These are phyloP conservation scores for Zoanthus sociatus DNA, from an alignment of 92 coral and sea anemone species.

Conservation along the genomic window DNA sequence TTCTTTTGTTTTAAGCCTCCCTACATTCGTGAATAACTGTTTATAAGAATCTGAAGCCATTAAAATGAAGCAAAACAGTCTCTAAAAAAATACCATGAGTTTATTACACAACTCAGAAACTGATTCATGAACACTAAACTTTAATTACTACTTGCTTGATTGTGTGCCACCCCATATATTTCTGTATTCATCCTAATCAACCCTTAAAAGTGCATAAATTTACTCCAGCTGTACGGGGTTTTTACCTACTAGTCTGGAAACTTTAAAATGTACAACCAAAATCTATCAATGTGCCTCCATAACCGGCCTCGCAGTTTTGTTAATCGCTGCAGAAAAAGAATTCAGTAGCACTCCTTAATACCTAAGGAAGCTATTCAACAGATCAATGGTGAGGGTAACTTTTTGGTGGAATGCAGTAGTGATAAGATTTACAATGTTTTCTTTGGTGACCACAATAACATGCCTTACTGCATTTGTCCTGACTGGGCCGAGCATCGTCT, in stretches of 20 bases:
- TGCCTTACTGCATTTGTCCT: slow-evolving; percentile 40
- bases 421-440: slow-evolving; percentile 30
- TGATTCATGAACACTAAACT: too few species aligned
- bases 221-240: background rate
- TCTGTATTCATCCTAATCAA: too few species aligned
- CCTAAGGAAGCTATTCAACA: slow-evolving; percentile 32
- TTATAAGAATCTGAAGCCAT: too few species aligned
- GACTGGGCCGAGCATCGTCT: slow-evolving; percentile 45
- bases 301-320: slow-evolving; percentile 44
- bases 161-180: too few species aligned
- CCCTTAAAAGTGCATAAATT: too few species aligned
- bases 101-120: too few species aligned
- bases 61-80: too few species aligned
- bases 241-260: slow-evolving; percentile 15
- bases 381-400: background rate
- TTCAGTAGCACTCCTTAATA: background rate
- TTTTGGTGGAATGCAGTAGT: background rate
- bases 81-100: too few species aligned
- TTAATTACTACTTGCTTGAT: too few species aligned
- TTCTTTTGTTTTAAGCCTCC: too few species aligned
- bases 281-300: slow-evolving; percentile 49
- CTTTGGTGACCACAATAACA: slow-evolving; percentile 35
- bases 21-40: too few species aligned
- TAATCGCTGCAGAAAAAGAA: slow-evolving; percentile 37
- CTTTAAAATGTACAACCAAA: slow-evolving; percentile 39